Base-by-base conservation (phyloP, 2,888 invertebrate species). In the Muschampia plurimacula region DNA sequence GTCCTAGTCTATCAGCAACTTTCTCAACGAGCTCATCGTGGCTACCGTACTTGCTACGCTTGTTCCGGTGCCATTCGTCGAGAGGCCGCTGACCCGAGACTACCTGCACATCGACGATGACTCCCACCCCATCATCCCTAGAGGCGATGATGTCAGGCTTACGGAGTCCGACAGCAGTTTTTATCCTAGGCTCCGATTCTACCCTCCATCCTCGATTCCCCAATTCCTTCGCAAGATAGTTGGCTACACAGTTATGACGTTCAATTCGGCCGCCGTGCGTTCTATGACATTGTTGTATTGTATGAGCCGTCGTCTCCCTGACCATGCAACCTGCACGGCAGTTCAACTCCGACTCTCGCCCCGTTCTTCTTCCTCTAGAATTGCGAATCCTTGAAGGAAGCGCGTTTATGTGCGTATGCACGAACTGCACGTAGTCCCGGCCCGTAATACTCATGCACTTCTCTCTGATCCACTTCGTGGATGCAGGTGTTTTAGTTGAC, bases 291-390 rank as follows among this genome's bases (percentile, higher is more conserved):
- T 69, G 69, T 67, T 88, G 86, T 57, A 86, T 79, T 13, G 72
- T 75, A 71, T 86, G 86, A 8, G 82, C 83, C 44, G 82, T 79
- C 0, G 86, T 86, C 74, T 88, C 85, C 49, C 74, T 77, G 0
- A 76, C 74, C 67, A 66, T 70, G 32, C 59, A 59, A 3, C 59
- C 59, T 13, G 59, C 59, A 36, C 86, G 80, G 73, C 85, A 86
- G 67, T 82, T 84, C 84, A 84, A 46, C 66, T 64, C 36, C 67
- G 69, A 41, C 66, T 69, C 72, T 44, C 32, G 13, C 28, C 32
- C 59, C 13, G 13, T 13, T 36, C 59, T 59, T 1, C 74, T 32
- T 1, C 85, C 84, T 22, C 52, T 15, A 2, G 52, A 52, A 12
- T 52, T 52, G 15, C 52, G 52, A 52, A 52, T 12, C 52, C 52